Percentiles rank a stretch among this genome's conserved stretches.
These are phyloP conservation scores for Epinotia demarniana DNA, from an alignment of 2,888 invertebrate genomes.

Conservation along the genomic window DNA sequence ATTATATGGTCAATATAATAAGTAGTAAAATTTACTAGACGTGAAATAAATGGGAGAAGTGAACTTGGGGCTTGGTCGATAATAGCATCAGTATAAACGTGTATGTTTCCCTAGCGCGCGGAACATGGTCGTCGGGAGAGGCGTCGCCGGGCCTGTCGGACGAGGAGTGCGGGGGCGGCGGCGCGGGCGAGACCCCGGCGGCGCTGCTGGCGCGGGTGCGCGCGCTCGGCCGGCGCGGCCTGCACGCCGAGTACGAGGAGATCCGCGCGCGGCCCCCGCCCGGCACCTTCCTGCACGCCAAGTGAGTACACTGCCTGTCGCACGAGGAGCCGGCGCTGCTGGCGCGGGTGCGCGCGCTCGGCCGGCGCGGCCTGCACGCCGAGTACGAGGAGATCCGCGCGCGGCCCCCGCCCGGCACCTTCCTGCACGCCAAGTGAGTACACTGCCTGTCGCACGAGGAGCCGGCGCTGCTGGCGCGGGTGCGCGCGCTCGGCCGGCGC, in stretches of 20 bases:
- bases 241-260: slow-evolving; percentile 94
- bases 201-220: slow-evolving; percentile 91
- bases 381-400: slow-evolving; percentile 96
- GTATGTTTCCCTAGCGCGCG: slow-evolving; percentile 62
- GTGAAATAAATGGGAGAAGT: too few species aligned
- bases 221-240: slow-evolving; percentile 90
- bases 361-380: slow-evolving; percentile 91
- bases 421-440: slow-evolving; percentile 92
- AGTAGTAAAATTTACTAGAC: too few species aligned
- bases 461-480: slow-evolving; percentile 91
- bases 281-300: slow-evolving; percentile 95
- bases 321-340: slow-evolving; percentile 95
- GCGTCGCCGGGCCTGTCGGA: slow-evolving; percentile 94
- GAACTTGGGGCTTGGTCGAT: too few species aligned
- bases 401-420: slow-evolving; percentile 93
- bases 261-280: slow-evolving; percentile 93
- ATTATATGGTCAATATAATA: too few species aligned
- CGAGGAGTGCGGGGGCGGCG: slow-evolving; percentile 92
- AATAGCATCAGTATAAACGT: neutral
- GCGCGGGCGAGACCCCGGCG: slow-evolving; percentile 87
- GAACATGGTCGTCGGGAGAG: slow-evolving; percentile 82
- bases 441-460: slow-evolving; percentile 94
- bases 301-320: slow-evolving; percentile 89
- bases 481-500: slow-evolving; percentile 90
- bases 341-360: slow-evolving; percentile 89